phyloP scores from a whole-genome alignment of 1,140 invertebrate species.

The Zaprionus vittiger region DNA sequence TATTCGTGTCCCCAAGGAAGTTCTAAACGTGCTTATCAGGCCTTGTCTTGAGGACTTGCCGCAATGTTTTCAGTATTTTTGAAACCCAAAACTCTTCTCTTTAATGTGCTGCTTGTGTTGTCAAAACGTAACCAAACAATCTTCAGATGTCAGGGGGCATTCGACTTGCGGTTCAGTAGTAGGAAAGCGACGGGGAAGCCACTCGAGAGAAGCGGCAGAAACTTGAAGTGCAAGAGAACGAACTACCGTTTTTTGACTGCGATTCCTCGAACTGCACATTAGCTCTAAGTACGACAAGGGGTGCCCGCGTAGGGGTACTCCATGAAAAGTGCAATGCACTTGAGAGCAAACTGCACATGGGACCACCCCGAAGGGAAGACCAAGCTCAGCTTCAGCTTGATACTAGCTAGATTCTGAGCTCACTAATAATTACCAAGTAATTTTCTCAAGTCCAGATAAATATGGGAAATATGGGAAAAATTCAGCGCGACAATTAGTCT shows the following conservation, averaged over 20 bases:
- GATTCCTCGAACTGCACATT: conserved; percentile 60
- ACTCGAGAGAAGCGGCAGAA: conserved; percentile 39
- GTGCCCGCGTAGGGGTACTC: background rate
- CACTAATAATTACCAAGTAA: conserved; percentile 4
- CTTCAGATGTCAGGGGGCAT: conserved; percentile 20
- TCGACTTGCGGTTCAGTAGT: conserved; percentile 35
- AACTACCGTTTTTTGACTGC: conserved; percentile 67
- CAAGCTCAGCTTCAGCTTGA: background rate
- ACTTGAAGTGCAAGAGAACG: conserved; percentile 24
- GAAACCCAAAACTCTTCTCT: conserved; percentile 28
- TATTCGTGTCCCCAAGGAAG: background rate
- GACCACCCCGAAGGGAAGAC: background rate
- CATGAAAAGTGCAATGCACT: conserved; percentile 36
- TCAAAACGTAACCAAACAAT: conserved; percentile 71
- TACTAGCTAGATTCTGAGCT: background rate
- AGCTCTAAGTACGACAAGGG: conserved; percentile 29
- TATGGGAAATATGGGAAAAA: conserved; percentile 1
- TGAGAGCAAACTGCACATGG: background rate
- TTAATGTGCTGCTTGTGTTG: conserved; percentile 25
- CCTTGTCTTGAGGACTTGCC: background rate
- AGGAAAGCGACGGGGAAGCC: conserved; percentile 60
- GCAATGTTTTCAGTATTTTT: conserved; percentile 36
- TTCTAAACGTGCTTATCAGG: background rate
- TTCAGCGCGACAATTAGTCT: conserved; percentile 31
- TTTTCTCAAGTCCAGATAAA: background rate